phyloP scores from a whole-genome alignment of 2,888 invertebrate genomes.

The Stenichneumon culpator region DNA sequence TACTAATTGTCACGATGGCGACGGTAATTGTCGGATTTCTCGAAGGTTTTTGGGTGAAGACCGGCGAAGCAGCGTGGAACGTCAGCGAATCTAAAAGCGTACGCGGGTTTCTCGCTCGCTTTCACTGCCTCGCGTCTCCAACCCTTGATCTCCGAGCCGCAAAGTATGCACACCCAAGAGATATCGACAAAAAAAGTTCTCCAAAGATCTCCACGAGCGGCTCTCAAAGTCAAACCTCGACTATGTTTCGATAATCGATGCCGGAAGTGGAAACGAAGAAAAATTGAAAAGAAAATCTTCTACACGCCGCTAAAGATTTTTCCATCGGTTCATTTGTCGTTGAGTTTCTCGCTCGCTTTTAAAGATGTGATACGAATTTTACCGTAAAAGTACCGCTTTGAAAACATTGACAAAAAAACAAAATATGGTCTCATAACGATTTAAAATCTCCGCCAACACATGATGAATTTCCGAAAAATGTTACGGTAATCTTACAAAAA shows the following conservation, averaged over 20 bases:
- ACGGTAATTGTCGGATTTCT: conserved; percentile 82
- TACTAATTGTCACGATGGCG: conserved; percentile 83
- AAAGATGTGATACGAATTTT: no score
- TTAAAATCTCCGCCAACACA: no score
- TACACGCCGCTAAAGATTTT: neutral
- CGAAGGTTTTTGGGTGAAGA: conserved; percentile 73
- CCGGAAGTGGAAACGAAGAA: conserved; percentile 38
- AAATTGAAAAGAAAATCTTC: neutral
- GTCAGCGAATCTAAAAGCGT: conserved; percentile 66
- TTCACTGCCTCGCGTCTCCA: conserved; percentile 6
- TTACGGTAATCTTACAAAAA: no score
- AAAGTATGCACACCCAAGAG: neutral
- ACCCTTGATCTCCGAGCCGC: conserved; percentile 37
- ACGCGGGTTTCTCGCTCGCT: conserved; percentile 42
- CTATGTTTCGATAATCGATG: conserved; percentile 40
- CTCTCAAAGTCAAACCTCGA: conserved; percentile 10
- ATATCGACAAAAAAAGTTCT: neutral
- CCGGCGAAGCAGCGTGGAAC: conserved; percentile 44
- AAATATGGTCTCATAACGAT: no score
- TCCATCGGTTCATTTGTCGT: conserved; percentile 22
- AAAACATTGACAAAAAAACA: no score
- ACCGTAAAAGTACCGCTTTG: no score
- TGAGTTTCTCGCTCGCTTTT: no score
- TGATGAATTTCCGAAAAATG: no score
- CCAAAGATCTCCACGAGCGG: neutral